Base-by-base conservation (phyloP, 2,797 vertebrate species). In the Helarctos malayanus region DNA sequence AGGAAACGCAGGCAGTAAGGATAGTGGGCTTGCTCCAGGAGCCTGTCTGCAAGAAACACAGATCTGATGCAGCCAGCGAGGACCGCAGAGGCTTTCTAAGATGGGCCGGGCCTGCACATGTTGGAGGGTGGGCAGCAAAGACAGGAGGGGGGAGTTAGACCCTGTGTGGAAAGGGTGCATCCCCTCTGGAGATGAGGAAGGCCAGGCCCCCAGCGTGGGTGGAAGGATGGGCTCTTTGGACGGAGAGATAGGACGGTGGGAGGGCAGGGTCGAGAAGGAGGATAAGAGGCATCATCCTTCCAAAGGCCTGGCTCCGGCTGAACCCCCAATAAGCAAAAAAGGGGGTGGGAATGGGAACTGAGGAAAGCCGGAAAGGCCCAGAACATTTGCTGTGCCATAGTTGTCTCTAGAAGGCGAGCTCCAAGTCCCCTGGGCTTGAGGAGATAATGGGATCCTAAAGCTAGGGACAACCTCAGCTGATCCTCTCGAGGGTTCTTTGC, bases 371-470 rank as follows among this genome's bases (percentile, higher is more conserved):
- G 7, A 38, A 45, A 75, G 10, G 23, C 18, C 88, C 45, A 16
- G 45, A 56, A 27, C 12, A 7, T 3, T 13, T 15, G 12, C 61
- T 8, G 29, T 3, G 32, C 75, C 2, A 16, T 14, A 0, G 0
- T 4, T 32, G n/a, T 29, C 25, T 12, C 88, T 10, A 21, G 38
- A 52, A 29, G n/a, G 49, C 8, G 4, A 6, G 2, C 2, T 52
- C n/a, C 27, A 3, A 4, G 4, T 21, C 41, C 41, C 38, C 4
- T 14, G 57, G 41, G 3, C 32, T 59, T 27, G 71, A n/a, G 79
- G n/a, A 32, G 41, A 32, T 27, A 27, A 10, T 1, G 3, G 45
- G 52, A 52, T 19, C 2, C 5, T 7, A 4, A 19, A 35, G 32
- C 47, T 18, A 3, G 47, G 35, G 63, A 19, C 18, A 18, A 8